Evolutionary conservation across 1,140 invertebrate species (phyloP).

Genomic region (Hyles euphorbiae): DNA sequence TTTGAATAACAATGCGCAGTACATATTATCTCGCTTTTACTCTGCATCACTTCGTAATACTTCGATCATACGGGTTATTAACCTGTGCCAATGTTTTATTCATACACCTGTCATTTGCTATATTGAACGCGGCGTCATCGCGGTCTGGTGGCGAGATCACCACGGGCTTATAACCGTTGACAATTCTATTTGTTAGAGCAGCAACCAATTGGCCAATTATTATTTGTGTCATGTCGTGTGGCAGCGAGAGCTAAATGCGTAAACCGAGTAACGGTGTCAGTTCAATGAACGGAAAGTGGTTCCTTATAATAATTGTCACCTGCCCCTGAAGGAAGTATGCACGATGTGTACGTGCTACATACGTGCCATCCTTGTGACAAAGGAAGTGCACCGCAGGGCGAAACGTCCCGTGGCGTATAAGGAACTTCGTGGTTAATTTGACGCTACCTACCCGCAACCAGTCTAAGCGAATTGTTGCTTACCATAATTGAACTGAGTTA

Average conservation of each 20-base stretch:
- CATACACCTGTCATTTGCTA: conserved; percentile 4
- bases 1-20: conserved; percentile 43
- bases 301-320: conserved; percentile 55
- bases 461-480: too few species aligned
- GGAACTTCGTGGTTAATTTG: neutral
- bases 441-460: neutral
- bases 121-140: conserved; percentile 1
- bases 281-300: conserved; percentile 66
- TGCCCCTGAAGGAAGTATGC: conserved; percentile 45
- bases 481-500: too few species aligned
- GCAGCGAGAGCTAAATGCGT: conserved; percentile 62
- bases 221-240: conserved; percentile 64
- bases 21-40: conserved; percentile 28
- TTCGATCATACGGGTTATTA: conserved; percentile 9
- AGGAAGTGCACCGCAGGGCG: conserved; percentile 17
- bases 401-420: conserved; percentile 8
- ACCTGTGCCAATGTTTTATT: neutral
- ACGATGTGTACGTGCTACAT: conserved; percentile 25
- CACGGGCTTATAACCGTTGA: neutral
- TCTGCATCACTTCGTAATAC: neutral
- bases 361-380: conserved; percentile 26
- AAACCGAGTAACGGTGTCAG: conserved; percentile 63
- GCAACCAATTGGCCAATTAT: conserved; percentile 50
- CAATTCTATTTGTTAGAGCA: conserved; percentile 13
- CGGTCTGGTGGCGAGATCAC: conserved; percentile 1